phyloP scores from a whole-genome alignment of 2,888 invertebrate genomes.

The Halocaridina rubra region DNA sequence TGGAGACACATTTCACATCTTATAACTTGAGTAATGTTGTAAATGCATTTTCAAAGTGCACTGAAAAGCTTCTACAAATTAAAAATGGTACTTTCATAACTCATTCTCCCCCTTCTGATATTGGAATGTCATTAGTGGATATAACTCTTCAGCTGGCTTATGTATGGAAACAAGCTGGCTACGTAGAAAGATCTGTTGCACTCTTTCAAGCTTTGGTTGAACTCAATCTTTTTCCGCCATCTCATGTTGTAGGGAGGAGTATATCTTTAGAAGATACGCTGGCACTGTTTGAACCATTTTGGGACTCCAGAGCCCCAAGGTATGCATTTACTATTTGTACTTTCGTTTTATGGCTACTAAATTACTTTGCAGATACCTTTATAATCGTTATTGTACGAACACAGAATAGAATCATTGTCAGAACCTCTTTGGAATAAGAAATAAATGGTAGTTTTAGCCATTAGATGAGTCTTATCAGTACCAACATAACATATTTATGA shows the following conservation, averaged over 20 bases:
- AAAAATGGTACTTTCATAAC: slow-evolving; percentile 67
- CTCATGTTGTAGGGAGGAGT: slow-evolving; percentile 43
- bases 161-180: slow-evolving; percentile 68
- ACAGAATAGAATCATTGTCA: too few relatives aligned
- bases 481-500: too few relatives aligned
- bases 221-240: slow-evolving; percentile 68
- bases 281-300: slow-evolving; percentile 68
- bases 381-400: too few relatives aligned
- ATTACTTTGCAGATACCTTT: too few relatives aligned
- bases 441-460: too few relatives aligned
- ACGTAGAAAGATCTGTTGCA: slow-evolving; percentile 69
- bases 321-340: not conserved
- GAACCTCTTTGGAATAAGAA: too few relatives aligned
- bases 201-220: slow-evolving; percentile 69
- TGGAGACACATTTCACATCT: slow-evolving; percentile 67
- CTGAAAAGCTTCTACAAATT: slow-evolving; percentile 67
- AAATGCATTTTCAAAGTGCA: slow-evolving; percentile 68
- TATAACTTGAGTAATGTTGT: slow-evolving; percentile 67
- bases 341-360: too few relatives aligned
- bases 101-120: slow-evolving; percentile 66
- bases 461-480: too few relatives aligned
- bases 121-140: slow-evolving; percentile 66
- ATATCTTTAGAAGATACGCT: slow-evolving; percentile 65
- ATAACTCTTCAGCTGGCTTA: slow-evolving; percentile 67
- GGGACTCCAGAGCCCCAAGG: slow-evolving; percentile 68